These are phyloP conservation scores for Melinopterus prodromus DNA, from an alignment of 2,888 invertebrate genomes.

Conservation along the genomic window DNA sequence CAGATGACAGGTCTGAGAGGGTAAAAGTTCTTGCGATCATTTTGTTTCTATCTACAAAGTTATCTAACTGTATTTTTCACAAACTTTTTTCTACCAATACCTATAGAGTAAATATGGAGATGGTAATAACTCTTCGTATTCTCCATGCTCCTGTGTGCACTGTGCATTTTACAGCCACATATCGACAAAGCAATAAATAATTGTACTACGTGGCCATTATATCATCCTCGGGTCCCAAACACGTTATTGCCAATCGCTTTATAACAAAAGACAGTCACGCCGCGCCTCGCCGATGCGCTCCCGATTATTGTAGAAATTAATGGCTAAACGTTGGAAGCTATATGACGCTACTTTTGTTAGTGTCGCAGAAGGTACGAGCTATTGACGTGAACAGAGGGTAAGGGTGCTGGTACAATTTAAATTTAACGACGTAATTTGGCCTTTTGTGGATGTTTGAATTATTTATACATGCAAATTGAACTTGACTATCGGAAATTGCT, in stretches of 20 bases:
- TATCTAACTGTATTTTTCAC: no score
- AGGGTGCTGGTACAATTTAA: neutral
- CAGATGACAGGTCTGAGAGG: no score
- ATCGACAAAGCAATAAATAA: neutral
- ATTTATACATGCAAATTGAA: neutral
- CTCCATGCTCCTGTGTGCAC: no score
- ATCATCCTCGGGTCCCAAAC: neutral
- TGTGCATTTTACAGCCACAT: neutral
- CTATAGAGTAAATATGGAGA: neutral
- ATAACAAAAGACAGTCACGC: neutral
- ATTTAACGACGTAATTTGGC: neutral
- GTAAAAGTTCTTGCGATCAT: no score
- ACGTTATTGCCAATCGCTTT: neutral
- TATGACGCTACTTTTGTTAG: neutral
- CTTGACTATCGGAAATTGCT: neutral
- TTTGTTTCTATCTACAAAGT: no score
- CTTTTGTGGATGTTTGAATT: neutral
- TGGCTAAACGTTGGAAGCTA: neutral
- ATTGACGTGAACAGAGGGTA: neutral
- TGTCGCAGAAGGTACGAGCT: neutral
- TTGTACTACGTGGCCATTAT: neutral
- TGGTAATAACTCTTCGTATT: neutral
- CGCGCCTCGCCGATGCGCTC: no score
- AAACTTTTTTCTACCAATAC: no score
- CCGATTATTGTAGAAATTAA: neutral